Evolutionary conservation across 2,797 vertebrate genomes (phyloP).

Genomic region (Schizopygopsis pylzovi): DNA sequence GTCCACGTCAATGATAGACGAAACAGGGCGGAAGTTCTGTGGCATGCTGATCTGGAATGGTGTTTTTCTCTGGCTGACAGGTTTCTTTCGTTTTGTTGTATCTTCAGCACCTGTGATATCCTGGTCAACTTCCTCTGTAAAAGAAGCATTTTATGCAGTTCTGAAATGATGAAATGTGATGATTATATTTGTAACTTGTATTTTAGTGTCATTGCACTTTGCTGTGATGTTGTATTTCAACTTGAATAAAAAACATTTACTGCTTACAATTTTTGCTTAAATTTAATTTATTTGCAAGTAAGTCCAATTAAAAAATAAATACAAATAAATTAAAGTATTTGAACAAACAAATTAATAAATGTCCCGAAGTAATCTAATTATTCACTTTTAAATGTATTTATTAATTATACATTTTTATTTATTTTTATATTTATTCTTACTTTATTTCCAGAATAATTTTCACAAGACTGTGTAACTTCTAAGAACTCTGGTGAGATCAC

Average conservation of each 20-base stretch:
- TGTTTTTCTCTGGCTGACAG: slow-evolving; percentile 75
- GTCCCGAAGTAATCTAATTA: neutral
- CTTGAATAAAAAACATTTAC: neutral
- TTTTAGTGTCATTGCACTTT: neutral
- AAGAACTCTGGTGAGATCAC: neutral
- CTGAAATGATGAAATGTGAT: neutral
- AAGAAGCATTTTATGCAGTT: neutral
- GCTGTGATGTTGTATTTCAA: neutral
- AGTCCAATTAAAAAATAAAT: neutral
- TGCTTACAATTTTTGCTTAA: neutral
- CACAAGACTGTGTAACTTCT: neutral
- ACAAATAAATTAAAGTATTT: neutral
- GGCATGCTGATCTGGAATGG: slow-evolving; percentile 82
- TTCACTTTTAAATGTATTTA: no score
- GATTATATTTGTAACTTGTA: neutral
- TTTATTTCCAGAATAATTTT: neutral
- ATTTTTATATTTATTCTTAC: neutral
- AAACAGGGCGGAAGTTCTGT: slow-evolving; percentile 85
- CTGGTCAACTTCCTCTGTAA: slow-evolving; percentile 85
- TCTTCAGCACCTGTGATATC: slow-evolving; percentile 77
- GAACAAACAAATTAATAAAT: neutral
- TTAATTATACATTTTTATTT: neutral
- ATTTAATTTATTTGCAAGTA: neutral
- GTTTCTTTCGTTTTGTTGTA: slow-evolving; percentile 77
- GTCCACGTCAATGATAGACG: slow-evolving; percentile 88